Evolutionary conservation across 2,888 invertebrate genomes (phyloP).

Genomic region (Aleiodes testaceus): DNA sequence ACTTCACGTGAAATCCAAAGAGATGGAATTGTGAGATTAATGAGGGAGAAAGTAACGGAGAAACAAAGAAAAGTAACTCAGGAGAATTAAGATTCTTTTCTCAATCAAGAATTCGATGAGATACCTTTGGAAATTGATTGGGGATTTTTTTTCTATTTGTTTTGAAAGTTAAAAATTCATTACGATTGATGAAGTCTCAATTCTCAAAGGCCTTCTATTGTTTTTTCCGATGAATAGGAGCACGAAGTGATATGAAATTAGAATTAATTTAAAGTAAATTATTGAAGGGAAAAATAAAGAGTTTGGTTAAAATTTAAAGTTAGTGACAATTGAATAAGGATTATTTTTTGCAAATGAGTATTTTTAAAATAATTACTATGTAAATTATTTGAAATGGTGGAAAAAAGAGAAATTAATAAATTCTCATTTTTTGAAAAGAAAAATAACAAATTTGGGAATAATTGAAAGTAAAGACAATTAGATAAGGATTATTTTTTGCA

Average conservation of each 20-base stretch:
- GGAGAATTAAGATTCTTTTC: background rate
- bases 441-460: background rate
- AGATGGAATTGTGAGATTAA: constrained; percentile 31
- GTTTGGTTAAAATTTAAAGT: background rate
- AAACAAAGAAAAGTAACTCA: constrained; percentile 6
- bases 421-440: background rate
- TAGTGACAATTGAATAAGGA: background rate
- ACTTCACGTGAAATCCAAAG: constrained; percentile 24
- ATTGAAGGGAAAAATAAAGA: background rate
- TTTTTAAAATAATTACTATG: background rate
- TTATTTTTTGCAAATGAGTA: background rate
- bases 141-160: background rate
- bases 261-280: constrained; percentile 1
- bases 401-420: background rate
- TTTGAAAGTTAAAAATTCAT: background rate
- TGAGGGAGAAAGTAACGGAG: constrained; percentile 26
- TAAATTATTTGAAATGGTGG: background rate
- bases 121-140: background rate
- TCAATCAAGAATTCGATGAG: background rate
- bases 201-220: constrained; percentile 9
- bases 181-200: background rate
- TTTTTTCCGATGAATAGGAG: background rate
- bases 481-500: background rate
- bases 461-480: background rate
- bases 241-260: constrained; percentile 14